Evolutionary conservation across 37 sponge, comb jelly and placozoan genomes (phyloP).

Genomic region (Cliona cf. orientalis): DNA sequence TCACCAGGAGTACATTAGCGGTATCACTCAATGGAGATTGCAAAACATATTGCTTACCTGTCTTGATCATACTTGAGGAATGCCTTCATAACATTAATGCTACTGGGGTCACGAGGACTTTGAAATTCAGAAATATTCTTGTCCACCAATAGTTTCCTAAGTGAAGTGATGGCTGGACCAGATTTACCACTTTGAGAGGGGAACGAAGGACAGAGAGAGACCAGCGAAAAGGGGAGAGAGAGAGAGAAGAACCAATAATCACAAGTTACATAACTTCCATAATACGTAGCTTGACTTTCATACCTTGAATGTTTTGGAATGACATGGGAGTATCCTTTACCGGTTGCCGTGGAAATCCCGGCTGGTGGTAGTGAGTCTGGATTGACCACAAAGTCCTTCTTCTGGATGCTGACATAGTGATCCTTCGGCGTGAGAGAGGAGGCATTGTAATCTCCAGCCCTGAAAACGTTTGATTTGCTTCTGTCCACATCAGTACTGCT

Average conservation of each 20-base stretch:
- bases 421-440: conserved; percentile 7
- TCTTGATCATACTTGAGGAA: conserved; percentile 69
- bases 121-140: conserved; percentile 60
- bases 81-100: conserved; percentile 56
- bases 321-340: conserved; percentile 36
- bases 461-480: conserved; percentile 63
- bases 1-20: no score
- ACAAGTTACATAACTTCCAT: not conserved
- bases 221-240: not conserved
- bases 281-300: no score
- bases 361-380: conserved; percentile 5
- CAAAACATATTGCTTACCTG: conserved; percentile 9
- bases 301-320: no score
- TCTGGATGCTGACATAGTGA: conserved; percentile 45
- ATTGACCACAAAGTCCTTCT: conserved; percentile 50
- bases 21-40: no score
- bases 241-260: not conserved
- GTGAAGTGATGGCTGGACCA: conserved; percentile 38
- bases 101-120: conserved; percentile 65
- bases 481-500: conserved; percentile 5
- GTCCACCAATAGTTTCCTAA: conserved; percentile 49
- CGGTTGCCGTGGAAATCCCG: conserved; percentile 38
- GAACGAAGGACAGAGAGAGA: no score
- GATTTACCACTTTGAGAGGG: not conserved
- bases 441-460: conserved; percentile 74